Evolutionary conservation across 2,797 vertebrate genomes (phyloP), one percentile per base, ranked within the genome.

Genomic region (Manis crassicaudata): DNA sequence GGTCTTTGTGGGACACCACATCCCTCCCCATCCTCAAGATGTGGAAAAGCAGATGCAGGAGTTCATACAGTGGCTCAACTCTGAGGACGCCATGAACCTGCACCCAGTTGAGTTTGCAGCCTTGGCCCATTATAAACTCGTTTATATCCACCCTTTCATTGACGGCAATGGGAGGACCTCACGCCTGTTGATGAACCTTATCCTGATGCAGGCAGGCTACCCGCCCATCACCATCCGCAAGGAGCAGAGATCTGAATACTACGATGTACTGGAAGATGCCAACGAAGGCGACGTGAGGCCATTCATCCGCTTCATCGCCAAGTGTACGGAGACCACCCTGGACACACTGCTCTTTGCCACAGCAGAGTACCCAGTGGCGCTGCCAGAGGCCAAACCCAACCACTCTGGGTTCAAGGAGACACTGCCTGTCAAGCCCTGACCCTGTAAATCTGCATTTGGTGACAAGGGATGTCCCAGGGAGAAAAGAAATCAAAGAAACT

Each of bases 271-370:
- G 50, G 99, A 99, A 97, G 99, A 98, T 0, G 99, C 99, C 98
- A 99, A 99, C 0, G 99, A 99, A 97, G 99, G 99, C 0, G 99
- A 99, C 0, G 99, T 99, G 12, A 98, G 99, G 63, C 99, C 99
- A 0, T 99, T 99, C 98, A 99, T 99, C 86, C 99, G 99, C 77
- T 99, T 99, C 73, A 99, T 99, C 1, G 99, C 99, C 73, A 99
- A 99, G 98, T 99, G 99, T 60, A 98, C 99, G 0, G 99, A 99
- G 98, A 99, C 99, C 21, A 99, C 99, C 0, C 98, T 99, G 96
- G 99, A 99, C 98, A 99, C 99, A 0, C 89, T 99, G 98, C 98
- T 99, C 82, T 99, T 99, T 4, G 99, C 99, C 84, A 99, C 99
- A 16, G 99, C 99, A 0, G 99, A 99, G 96, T 98, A 99, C 29